Evolutionary conservation across 2,888 invertebrate species (phyloP).

Genomic region (Drosophila picticornis): DNA sequence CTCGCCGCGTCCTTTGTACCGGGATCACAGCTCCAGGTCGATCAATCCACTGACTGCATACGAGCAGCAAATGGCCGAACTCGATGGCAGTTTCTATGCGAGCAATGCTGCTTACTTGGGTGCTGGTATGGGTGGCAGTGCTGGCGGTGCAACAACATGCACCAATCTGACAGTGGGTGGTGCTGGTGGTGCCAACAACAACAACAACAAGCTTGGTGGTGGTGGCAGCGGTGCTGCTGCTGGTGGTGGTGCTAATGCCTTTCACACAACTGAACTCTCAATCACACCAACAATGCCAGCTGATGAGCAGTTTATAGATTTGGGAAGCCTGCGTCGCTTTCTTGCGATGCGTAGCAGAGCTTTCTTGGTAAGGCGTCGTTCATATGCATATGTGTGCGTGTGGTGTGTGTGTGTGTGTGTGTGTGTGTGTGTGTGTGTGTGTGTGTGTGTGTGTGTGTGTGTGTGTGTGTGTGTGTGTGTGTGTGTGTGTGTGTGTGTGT

Average conservation of each 20-base stretch:
- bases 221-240: constrained; percentile 30
- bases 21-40: constrained; percentile 84
- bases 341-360: too few species aligned
- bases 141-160: constrained; percentile 64
- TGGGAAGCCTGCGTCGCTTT: constrained; percentile 84
- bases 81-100: constrained; percentile 82
- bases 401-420: background rate
- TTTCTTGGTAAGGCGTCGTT: constrained; percentile 83
- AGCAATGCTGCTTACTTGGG: constrained; percentile 77
- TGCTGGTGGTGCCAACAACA: constrained; percentile 20
- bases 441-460: background rate
- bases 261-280: constrained; percentile 84
- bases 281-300: constrained; percentile 83
- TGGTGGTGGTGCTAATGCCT: constrained; percentile 61
- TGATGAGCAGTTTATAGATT: constrained; percentile 84
- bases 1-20: constrained; percentile 83
- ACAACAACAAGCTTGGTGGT: constrained; percentile 22
- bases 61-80: constrained; percentile 83
- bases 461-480: background rate
- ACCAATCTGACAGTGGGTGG: constrained; percentile 68
- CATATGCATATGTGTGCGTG: background rate
- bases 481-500: background rate
- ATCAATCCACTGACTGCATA: constrained; percentile 83
- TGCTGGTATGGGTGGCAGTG: constrained; percentile 62
- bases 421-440: background rate